A percentile compares a stretch with the other conserved stretches of the same genome.
Conservation (phyloP, 2,113 vertebrate genomes). For the Bos indicus region DNA sequence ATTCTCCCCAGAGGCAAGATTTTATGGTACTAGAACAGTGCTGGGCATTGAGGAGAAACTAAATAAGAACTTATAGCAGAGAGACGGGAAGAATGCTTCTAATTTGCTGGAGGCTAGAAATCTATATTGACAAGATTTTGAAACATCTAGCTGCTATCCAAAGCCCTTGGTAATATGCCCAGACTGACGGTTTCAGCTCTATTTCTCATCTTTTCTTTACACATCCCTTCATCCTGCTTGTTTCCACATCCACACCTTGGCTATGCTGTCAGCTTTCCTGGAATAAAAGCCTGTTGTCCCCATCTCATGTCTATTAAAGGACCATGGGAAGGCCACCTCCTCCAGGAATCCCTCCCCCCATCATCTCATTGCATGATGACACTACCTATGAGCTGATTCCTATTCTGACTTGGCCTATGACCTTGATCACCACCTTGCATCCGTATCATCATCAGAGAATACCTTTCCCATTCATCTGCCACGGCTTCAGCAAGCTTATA, state of each 20-base stretch:
- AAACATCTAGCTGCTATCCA: background rate
- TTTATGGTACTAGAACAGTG: background rate
- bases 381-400: background rate
- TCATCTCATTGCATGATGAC: background rate
- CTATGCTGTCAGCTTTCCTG: background rate
- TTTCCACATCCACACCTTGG: background rate
- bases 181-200: background rate
- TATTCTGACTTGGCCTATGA: background rate
- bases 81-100: background rate
- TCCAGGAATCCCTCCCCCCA: background rate
- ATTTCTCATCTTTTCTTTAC: background rate
- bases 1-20: background rate
- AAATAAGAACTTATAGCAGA: background rate
- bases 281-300: background rate
- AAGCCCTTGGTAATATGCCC: background rate
- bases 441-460: no score
- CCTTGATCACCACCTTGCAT: background rate
- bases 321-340: background rate
- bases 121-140: background rate
- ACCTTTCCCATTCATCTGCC: fast-evolving
- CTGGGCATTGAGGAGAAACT: background rate
- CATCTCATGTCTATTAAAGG: background rate
- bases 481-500: fast-evolving
- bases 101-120: background rate
- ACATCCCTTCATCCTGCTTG: background rate